Conservation (phyloP, 2,888 invertebrate species). For the Scaptomyza tumidula region DNA sequence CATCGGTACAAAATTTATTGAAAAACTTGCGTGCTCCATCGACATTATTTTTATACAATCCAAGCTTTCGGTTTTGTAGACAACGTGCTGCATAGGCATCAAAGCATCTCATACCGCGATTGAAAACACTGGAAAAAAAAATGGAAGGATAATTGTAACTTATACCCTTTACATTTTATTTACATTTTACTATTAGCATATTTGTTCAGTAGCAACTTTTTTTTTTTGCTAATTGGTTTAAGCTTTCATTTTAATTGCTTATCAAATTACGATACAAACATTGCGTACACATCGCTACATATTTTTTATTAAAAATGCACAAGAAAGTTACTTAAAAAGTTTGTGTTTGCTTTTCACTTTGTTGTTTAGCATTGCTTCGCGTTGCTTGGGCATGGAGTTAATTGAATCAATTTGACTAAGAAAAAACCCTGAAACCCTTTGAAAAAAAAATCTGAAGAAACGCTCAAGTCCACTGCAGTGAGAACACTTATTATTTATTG, state of each 20-base stretch:
- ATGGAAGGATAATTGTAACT: neutral
- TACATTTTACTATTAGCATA: no score
- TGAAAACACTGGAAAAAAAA: conserved; percentile 78
- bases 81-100: conserved; percentile 83
- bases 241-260: conserved; percentile 25
- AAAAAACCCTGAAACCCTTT: conserved; percentile 7
- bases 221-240: no score
- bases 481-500: conserved; percentile 34
- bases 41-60: conserved; percentile 81
- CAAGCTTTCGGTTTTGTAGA: conserved; percentile 73
- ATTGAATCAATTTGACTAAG: neutral
- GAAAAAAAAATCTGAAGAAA: neutral
- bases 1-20: conserved; percentile 81
- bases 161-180: neutral
- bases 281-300: no score
- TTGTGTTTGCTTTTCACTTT: conserved; percentile 10
- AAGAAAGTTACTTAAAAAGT: conserved; percentile 14
- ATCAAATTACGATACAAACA: conserved; percentile 26
- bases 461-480: neutral
- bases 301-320: neutral
- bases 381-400: neutral
- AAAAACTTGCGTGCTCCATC: conserved; percentile 83
- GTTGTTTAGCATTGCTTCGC: neutral
- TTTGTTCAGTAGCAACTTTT: no score
- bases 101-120: conserved; percentile 83